Conservation (phyloP, 1,140 invertebrate species). For the Achroia grisella region DNA sequence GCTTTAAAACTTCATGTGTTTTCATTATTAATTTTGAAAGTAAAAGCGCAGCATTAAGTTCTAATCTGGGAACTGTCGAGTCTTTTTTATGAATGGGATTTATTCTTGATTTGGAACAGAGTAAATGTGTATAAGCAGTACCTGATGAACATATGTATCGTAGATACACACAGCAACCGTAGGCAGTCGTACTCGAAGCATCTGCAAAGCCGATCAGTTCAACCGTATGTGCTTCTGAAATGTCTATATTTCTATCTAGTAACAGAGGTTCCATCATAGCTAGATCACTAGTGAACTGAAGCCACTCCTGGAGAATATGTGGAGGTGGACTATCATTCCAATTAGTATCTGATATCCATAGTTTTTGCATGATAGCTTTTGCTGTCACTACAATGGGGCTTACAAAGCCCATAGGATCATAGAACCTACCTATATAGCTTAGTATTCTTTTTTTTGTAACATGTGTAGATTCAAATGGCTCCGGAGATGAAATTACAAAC, state of each 20-base stretch:
- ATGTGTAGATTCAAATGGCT: too few species aligned
- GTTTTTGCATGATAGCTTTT: conserved; percentile 16
- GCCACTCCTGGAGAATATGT: conserved; percentile 4
- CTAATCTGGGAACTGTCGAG: conserved; percentile 5
- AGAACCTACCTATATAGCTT: too few species aligned
- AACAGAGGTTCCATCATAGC: conserved; percentile 1
- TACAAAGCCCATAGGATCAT: too few species aligned
- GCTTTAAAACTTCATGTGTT: background rate
- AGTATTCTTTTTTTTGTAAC: too few species aligned
- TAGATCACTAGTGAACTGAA: conserved; percentile 2
- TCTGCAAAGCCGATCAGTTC: conserved; percentile 6
- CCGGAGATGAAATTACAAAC: too few species aligned
- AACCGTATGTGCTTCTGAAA: background rate
- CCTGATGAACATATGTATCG: background rate
- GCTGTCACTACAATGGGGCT: conserved; percentile 13
- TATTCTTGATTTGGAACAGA: conserved; percentile 9
- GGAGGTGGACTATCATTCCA: conserved; percentile 10
- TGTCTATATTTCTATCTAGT: background rate
- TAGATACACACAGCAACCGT: conserved; percentile 8
- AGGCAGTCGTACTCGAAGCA: conserved; percentile 2
- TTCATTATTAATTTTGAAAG: conserved; percentile 4
- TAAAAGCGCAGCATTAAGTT: conserved; percentile 7
- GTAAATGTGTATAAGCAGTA: conserved; percentile 1
- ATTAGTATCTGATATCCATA: conserved; percentile 14
- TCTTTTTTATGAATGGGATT: conserved; percentile 5